These are phyloP conservation scores for Neogale vison DNA, from an alignment of 2,113 vertebrate species.

Conservation along the genomic window DNA sequence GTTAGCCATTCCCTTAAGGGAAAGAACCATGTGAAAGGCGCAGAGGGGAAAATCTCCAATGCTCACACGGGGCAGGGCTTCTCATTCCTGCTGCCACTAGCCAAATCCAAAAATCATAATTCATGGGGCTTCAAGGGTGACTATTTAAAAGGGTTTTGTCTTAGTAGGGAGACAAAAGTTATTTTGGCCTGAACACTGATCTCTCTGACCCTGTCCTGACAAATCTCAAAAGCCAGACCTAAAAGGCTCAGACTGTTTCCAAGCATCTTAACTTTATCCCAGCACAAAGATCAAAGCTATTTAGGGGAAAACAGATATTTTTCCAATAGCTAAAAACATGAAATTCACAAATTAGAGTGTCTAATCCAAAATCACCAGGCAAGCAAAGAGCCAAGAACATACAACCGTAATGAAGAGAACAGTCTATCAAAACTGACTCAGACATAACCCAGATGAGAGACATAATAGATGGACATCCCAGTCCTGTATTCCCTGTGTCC, in stretches of 20 bases:
- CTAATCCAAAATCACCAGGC: background rate
- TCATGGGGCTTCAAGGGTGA: background rate
- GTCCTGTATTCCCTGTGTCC: background rate
- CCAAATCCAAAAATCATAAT: background rate
- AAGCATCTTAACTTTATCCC: background rate
- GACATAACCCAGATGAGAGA: background rate
- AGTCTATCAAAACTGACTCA: background rate
- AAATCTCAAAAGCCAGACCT: background rate
- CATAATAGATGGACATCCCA: background rate
- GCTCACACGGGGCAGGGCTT: background rate
- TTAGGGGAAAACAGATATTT: background rate
- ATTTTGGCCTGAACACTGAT: background rate
- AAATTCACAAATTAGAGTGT: background rate
- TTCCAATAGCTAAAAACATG: background rate
- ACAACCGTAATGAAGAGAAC: background rate
- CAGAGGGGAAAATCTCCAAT: too few relatives aligned
- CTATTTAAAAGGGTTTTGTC: background rate
- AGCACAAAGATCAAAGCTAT: background rate
- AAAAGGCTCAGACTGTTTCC: background rate
- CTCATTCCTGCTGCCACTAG: background rate
- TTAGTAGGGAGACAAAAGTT: background rate
- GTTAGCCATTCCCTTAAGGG: fast-evolving
- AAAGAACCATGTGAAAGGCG: background rate
- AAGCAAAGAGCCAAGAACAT: background rate
- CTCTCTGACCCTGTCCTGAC: background rate